phyloP scores from a whole-genome alignment of 2,888 invertebrate genomes.

The Uloborus plumipes region DNA sequence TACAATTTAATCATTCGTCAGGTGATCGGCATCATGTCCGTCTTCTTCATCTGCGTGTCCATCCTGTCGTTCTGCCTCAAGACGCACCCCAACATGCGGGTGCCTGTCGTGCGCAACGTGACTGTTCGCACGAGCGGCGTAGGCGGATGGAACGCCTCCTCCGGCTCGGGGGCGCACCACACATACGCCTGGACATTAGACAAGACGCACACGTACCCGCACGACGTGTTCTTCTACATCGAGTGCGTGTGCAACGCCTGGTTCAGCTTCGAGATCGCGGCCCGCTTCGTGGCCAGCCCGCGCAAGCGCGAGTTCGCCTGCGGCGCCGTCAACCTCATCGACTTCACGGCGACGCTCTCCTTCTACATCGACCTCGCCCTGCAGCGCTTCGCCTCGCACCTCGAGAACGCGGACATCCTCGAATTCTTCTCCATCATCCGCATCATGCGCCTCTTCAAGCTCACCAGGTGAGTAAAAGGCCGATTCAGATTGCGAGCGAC shows the following conservation, averaged over 20 bases:
- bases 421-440: constrained; percentile 96
- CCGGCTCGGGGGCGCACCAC: too few species aligned
- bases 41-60: constrained; percentile 96
- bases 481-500: too few species aligned
- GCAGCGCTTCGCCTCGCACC: constrained; percentile 69
- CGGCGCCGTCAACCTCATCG: constrained; percentile 94
- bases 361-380: constrained; percentile 90
- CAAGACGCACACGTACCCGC: constrained; percentile 73
- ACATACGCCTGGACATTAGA: constrained; percentile 68
- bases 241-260: constrained; percentile 94
- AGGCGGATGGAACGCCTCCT: too few species aligned
- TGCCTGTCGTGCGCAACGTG: constrained; percentile 73
- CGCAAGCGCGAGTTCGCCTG: constrained; percentile 85
- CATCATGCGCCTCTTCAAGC: constrained; percentile 90
- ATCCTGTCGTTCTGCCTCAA: constrained; percentile 96
- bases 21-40: constrained; percentile 91
- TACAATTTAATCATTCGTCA: too few species aligned
- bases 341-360: constrained; percentile 91
- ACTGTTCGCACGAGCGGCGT: constrained; percentile 66
- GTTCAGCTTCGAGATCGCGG: constrained; percentile 93
- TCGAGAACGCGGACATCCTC: constrained; percentile 82
- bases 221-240: constrained; percentile 87
- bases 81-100: constrained; percentile 89
- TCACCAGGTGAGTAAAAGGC: constrained; percentile 78
- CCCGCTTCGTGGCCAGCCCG: constrained; percentile 90